A percentile compares a stretch with the other conserved stretches of the same genome.
Conservation (phyloP, 2,113 vertebrate genomes). For the Seriola quinqueradiata region DNA sequence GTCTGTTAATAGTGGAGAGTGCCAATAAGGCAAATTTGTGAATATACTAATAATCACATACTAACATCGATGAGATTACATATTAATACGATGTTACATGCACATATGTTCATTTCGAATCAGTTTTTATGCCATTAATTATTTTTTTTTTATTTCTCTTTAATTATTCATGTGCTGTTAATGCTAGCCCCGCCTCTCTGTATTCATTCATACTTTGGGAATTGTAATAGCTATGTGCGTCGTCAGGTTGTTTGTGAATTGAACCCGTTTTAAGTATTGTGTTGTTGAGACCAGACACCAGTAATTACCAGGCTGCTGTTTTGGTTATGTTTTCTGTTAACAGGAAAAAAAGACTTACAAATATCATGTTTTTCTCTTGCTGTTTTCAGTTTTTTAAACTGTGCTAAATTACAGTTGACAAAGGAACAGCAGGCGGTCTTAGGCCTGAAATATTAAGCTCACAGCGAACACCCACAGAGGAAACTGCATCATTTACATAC, state of each 20-base stretch:
- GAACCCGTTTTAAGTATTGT: background rate
- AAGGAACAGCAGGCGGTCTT: conserved; percentile 41
- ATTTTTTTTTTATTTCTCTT: background rate
- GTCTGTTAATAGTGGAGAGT: conserved; percentile 1
- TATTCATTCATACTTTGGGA: background rate
- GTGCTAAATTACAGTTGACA: conserved; percentile 21
- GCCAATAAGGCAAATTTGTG: background rate
- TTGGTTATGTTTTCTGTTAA: conserved; percentile 7
- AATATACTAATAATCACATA: background rate
- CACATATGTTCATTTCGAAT: background rate
- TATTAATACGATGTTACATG: background rate
- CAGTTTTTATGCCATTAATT: background rate
- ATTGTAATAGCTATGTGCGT: background rate
- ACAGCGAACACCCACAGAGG: conserved; percentile 18
- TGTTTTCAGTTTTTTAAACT: conserved; percentile 5
- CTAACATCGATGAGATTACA: background rate
- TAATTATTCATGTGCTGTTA: background rate
- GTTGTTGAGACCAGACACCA: conserved; percentile 1
- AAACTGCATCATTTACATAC: conserved; percentile 31
- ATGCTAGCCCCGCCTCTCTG: background rate
- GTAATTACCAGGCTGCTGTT: conserved; percentile 15
- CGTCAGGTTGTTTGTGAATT: conserved; percentile 23
- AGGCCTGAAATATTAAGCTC: conserved; percentile 27
- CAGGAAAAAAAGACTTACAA: conserved; percentile 10
- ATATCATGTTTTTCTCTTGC: conserved; percentile 21